A percentile compares a stretch with the other conserved stretches of the same genome.
These are phyloP conservation scores for Bradypodion ventrale DNA, from an alignment of 2,797 vertebrate genomes.

Conservation along the genomic window DNA sequence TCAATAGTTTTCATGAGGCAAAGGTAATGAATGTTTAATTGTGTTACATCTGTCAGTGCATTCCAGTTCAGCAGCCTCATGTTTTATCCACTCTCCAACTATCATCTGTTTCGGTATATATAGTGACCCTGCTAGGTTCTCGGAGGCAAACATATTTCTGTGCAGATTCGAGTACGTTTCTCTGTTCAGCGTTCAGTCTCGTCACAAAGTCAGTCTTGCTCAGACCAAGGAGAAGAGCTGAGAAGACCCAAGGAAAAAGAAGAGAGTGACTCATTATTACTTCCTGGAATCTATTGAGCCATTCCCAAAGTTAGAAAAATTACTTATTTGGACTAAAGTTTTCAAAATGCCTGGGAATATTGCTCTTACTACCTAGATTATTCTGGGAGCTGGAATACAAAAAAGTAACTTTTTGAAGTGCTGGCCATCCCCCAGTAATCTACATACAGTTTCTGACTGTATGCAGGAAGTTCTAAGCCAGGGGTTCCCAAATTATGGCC, in stretches of 20 bases:
- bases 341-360: too few species aligned
- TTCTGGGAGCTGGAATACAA: too few species aligned
- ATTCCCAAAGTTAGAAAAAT: too few species aligned
- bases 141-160: neutral
- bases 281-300: too few species aligned
- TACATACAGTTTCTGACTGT: too few species aligned
- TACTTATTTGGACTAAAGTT: too few species aligned
- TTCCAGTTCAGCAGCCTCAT: neutral
- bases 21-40: neutral
- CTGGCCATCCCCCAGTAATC: too few species aligned
- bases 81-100: neutral
- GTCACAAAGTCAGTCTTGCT: neutral
- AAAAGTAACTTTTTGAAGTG: too few species aligned
- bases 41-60: neutral
- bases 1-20: neutral
- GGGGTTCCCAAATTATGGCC: too few species aligned
- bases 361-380: too few species aligned
- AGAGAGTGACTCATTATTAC: too few species aligned
- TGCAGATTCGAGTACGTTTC: neutral
- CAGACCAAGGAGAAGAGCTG: neutral
- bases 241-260: neutral
- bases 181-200: neutral
- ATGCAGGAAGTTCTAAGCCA: too few species aligned
- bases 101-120: neutral
- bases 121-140: neutral